Evolutionary conservation across 2,113 vertebrate species (phyloP).

Genomic region (Rhea pennata): DNA sequence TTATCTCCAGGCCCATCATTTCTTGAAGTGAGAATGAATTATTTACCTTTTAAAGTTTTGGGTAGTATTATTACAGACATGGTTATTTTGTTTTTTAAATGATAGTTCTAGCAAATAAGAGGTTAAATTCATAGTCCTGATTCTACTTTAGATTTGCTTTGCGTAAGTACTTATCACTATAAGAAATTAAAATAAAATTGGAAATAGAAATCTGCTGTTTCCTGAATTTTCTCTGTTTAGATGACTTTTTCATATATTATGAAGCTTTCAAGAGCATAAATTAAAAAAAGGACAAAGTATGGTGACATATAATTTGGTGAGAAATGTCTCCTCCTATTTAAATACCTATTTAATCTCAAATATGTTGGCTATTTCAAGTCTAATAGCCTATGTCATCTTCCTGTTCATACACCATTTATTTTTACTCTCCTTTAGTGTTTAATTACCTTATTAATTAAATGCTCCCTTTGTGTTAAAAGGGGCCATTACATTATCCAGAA

Average conservation of each 20-base stretch:
- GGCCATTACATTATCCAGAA: rapidly evolving
- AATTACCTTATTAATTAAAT: neutral
- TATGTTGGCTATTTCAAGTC: neutral
- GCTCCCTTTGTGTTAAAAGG: neutral
- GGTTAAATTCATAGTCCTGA: neutral
- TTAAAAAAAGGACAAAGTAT: neutral
- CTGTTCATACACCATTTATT: neutral
- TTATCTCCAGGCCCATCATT: neutral
- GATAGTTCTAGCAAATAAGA: neutral
- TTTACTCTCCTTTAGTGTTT: neutral
- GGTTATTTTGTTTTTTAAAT: neutral
- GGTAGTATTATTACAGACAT: neutral
- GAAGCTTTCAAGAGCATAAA: neutral
- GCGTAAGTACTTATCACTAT: neutral
- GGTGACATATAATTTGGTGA: neutral
- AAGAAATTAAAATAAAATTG: neutral
- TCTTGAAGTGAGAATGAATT: neutral
- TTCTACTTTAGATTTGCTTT: neutral
- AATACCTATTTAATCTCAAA: neutral
- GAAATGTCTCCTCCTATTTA: neutral
- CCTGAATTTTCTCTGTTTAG: neutral
- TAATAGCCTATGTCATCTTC: neutral
- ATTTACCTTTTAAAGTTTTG: neutral
- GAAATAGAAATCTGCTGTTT: neutral
- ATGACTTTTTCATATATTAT: neutral